These are phyloP conservation scores for Cardiocondyla obscurior DNA, from an alignment of 1,140 invertebrate genomes.

Conservation along the genomic window DNA sequence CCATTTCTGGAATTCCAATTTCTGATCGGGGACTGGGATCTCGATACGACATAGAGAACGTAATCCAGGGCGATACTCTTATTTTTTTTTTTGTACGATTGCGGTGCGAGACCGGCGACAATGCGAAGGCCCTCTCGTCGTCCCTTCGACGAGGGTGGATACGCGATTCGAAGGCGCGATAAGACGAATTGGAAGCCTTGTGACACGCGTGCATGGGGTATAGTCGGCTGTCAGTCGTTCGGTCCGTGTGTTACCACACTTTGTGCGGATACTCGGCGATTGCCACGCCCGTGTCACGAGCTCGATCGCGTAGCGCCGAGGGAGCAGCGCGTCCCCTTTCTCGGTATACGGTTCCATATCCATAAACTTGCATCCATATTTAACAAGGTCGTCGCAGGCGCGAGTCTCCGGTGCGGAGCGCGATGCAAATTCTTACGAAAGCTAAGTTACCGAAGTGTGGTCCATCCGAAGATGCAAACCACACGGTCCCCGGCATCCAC, in stretches of 20 bases:
- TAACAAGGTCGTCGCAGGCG: constrained; percentile 75
- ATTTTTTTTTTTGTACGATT: constrained; percentile 15
- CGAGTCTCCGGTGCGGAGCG: constrained; percentile 37
- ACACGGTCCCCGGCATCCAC: constrained; percentile 4
- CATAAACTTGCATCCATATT: constrained; percentile 81
- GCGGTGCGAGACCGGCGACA: background rate
- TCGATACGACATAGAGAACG: background rate
- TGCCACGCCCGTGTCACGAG: constrained; percentile 62
- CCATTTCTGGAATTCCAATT: background rate
- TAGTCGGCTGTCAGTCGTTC: constrained; percentile 61
- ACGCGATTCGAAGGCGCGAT: constrained; percentile 61
- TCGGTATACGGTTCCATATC: constrained; percentile 61
- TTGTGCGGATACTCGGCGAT: constrained; percentile 52
- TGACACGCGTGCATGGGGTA: constrained; percentile 60
- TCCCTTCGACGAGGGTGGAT: constrained; percentile 56
- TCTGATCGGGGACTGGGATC: background rate
- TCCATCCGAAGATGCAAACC: background rate
- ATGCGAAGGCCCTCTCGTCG: constrained; percentile 24
- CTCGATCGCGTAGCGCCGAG: constrained; percentile 54
- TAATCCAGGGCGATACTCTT: constrained; percentile 14
- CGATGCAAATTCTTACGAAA: constrained; percentile 83
- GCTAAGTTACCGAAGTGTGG: constrained; percentile 71
- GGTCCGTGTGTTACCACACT: constrained; percentile 37
- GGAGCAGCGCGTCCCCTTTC: constrained; percentile 58
- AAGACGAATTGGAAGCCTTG: constrained; percentile 56